These are phyloP conservation scores for Drosophila melanosoma DNA, from an alignment of 2,888 invertebrate species.

Conservation along the genomic window DNA sequence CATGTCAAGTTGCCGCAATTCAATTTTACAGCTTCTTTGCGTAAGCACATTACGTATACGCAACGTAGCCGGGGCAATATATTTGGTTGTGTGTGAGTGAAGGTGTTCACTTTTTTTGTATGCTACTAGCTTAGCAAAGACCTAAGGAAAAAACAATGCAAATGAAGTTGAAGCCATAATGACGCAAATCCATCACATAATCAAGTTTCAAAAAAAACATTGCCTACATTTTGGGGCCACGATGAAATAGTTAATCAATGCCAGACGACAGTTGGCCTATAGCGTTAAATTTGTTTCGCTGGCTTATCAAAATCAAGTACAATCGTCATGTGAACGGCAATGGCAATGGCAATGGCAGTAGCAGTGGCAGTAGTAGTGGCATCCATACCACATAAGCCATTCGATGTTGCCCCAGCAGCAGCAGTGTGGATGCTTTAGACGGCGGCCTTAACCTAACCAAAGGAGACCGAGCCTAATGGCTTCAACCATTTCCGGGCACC, in stretches of 20 bases:
- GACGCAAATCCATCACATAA: slow-evolving; percentile 76
- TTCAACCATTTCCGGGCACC: slow-evolving; percentile 77
- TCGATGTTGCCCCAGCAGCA: slow-evolving; percentile 16
- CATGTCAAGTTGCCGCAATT: slow-evolving; percentile 31
- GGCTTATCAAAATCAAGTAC: slow-evolving; percentile 71
- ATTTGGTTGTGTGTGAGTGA: background rate
- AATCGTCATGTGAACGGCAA: slow-evolving; percentile 72
- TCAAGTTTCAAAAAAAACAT: slow-evolving; percentile 52
- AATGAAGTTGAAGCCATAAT: slow-evolving; percentile 60
- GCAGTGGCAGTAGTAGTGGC: slow-evolving; percentile 20
- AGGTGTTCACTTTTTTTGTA: background rate
- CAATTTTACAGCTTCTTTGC: slow-evolving; percentile 29
- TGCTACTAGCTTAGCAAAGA: background rate
- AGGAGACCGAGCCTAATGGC: slow-evolving; percentile 66
- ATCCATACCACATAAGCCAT: slow-evolving; percentile 53
- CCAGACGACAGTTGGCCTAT: slow-evolving; percentile 32
- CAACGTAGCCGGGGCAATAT: slow-evolving; percentile 5
- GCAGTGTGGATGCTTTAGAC: slow-evolving; percentile 24
- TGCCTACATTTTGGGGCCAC: slow-evolving; percentile 48
- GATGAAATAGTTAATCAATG: slow-evolving; percentile 76
- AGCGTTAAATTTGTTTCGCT: slow-evolving; percentile 70
- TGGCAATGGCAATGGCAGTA: slow-evolving; percentile 22
- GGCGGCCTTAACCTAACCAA: slow-evolving; percentile 33
- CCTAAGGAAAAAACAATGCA: slow-evolving; percentile 50
- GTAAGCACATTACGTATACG: slow-evolving; percentile 44